phyloP scores from a whole-genome alignment of 2,113 vertebrate genomes.

The Gnathochromis pfefferi region DNA sequence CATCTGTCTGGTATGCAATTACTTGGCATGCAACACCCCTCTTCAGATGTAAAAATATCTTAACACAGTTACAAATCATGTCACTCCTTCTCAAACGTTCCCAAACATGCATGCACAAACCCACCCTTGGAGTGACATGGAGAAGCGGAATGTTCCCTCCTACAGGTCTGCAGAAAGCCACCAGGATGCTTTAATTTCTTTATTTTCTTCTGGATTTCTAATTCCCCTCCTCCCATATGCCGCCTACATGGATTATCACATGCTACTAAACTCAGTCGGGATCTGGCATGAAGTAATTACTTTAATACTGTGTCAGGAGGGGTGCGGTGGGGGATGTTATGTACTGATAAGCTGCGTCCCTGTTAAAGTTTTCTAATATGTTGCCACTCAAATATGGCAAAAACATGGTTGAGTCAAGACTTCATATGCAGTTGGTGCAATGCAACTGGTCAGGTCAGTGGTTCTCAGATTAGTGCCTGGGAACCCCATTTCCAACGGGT shows the following conservation, averaged over 20 bases:
- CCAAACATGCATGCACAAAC: not conserved
- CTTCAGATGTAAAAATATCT: not conserved
- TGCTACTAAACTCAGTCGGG: conserved; percentile 58
- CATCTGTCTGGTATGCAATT: conserved; percentile 30
- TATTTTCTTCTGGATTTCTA: conserved; percentile 61
- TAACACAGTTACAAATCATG: not conserved
- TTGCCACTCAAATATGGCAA: not conserved
- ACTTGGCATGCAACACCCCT: not conserved
- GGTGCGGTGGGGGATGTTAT: not conserved
- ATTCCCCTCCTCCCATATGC: conserved; percentile 66
- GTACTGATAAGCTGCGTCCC: not conserved
- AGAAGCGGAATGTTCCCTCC: not conserved
- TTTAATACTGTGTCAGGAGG: conserved; percentile 42
- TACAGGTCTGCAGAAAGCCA: conserved; percentile 20
- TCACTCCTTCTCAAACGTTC: not conserved
- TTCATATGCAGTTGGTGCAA: not conserved
- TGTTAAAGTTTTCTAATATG: not conserved
- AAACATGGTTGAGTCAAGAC: not conserved
- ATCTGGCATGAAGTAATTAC: conserved; percentile 69
- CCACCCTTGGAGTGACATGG: not conserved
- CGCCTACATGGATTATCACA: conserved; percentile 71
- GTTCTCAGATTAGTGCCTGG: not conserved
- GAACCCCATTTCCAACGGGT: not conserved
- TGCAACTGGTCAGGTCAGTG: not conserved
- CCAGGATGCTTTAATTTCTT: conserved; percentile 46